Conservation (phyloP, 2,797 vertebrate genomes). For the Hypotaenidia okinawae region DNA sequence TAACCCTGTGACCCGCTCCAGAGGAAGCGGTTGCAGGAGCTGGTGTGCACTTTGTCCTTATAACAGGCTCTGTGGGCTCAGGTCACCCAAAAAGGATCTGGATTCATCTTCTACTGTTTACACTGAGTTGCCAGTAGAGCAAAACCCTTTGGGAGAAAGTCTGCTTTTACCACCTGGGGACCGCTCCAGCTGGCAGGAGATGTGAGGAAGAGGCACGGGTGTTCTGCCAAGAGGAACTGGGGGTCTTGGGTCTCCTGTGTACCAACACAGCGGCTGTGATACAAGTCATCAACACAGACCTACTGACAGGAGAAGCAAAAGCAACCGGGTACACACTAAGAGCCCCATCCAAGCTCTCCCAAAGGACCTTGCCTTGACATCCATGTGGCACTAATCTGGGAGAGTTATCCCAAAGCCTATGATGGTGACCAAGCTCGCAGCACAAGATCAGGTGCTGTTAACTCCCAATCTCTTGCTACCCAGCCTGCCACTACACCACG, state of each 20-base stretch:
- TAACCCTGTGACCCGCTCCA: neutral
- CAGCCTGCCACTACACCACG: neutral
- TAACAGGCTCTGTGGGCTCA: neutral
- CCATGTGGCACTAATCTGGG: neutral
- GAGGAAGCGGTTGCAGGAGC: neutral
- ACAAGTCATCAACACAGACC: neutral
- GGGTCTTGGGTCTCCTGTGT: neutral
- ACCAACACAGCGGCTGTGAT: neutral
- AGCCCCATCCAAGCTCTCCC: neutral
- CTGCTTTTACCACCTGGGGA: constrained; percentile 26
- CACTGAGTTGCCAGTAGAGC: neutral
- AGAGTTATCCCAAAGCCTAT: neutral
- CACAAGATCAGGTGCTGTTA: fast-evolving
- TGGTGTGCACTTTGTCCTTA: neutral
- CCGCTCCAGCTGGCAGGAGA: constrained; percentile 26
- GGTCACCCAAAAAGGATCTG: constrained; percentile 38
- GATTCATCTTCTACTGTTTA: constrained; percentile 24
- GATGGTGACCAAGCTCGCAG: fast-evolving
- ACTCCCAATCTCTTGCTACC: fast-evolving
- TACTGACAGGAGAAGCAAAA: neutral
- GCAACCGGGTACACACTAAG: neutral
- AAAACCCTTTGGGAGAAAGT: constrained; percentile 49
- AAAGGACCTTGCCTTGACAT: neutral
- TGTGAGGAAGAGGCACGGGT: neutral
- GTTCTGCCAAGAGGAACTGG: neutral